Percentiles rank a stretch among this genome's conserved stretches.
These are phyloP conservation scores for Mercenaria mercenaria DNA, from an alignment of 1,140 invertebrate species.

Conservation along the genomic window DNA sequence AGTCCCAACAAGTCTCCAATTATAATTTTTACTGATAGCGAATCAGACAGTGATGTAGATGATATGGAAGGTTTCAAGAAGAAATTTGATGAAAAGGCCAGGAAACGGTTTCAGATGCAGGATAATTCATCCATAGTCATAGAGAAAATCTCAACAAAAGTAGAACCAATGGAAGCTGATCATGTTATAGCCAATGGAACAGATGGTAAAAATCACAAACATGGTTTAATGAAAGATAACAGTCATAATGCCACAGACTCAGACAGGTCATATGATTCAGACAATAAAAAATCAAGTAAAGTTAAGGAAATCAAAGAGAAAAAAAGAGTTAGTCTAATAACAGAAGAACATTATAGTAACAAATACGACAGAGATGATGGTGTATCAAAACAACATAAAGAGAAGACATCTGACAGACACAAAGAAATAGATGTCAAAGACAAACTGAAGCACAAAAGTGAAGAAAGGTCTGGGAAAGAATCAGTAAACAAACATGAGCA, in stretches of 20 bases:
- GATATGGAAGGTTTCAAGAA: slow-evolving; percentile 23
- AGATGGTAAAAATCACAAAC: background rate
- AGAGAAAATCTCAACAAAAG: slow-evolving; percentile 9
- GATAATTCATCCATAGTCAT: background rate
- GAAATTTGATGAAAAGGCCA: slow-evolving; percentile 24
- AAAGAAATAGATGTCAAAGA: background rate
- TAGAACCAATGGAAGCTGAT: background rate
- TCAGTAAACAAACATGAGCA: background rate
- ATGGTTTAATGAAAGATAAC: background rate
- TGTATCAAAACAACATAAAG: background rate
- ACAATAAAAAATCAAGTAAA: background rate
- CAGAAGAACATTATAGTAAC: background rate
- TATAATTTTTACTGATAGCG: slow-evolving; percentile 58
- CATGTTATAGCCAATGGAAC: background rate
- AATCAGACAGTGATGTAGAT: background rate
- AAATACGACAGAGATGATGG: background rate
- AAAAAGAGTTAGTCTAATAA: slow-evolving; percentile 4
- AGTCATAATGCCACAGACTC: background rate
- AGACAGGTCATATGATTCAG: background rate
- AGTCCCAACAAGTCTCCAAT: slow-evolving; percentile 48
- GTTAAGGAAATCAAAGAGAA: background rate
- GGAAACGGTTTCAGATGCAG: slow-evolving; percentile 1
- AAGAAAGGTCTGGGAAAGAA: background rate
- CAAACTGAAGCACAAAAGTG: background rate
- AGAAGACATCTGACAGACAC: background rate